A percentile compares a stretch with the other conserved stretches of the same genome.
These are phyloP conservation scores for Nezara viridula DNA, from an alignment of 2,888 invertebrate species.

Conservation along the genomic window DNA sequence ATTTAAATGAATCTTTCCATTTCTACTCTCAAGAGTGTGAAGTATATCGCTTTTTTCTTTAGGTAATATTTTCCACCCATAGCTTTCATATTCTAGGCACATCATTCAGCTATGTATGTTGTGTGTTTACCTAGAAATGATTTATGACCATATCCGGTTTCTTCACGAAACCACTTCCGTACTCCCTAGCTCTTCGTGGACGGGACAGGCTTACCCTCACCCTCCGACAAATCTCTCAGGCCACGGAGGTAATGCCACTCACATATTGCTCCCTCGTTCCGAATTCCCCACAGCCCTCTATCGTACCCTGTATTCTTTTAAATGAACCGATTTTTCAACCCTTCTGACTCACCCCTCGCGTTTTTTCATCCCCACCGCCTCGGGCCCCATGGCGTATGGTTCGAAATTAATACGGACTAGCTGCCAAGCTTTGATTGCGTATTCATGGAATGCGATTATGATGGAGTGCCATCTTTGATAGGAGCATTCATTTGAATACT, in stretches of 20 bases:
- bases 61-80: too few relatives aligned
- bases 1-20: too few relatives aligned
- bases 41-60: too few relatives aligned
- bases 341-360: slow-evolving; percentile 57
- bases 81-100: background rate
- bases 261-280: slow-evolving; percentile 16
- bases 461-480: slow-evolving; percentile 15
- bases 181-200: slow-evolving; percentile 12
- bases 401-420: slow-evolving; percentile 40
- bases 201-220: background rate
- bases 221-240: background rate
- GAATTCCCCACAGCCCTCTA: slow-evolving; percentile 55
- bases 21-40: too few relatives aligned
- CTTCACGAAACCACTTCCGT: background rate
- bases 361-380: slow-evolving; percentile 6
- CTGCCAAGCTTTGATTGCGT: slow-evolving; percentile 37
- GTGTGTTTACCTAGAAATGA: background rate
- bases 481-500: slow-evolving; percentile 36
- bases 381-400: background rate
- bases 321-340: slow-evolving; percentile 57
- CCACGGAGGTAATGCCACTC: slow-evolving; percentile 27
- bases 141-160: background rate
- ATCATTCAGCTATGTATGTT: background rate
- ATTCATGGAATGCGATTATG: slow-evolving; percentile 49
- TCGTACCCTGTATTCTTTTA: slow-evolving; percentile 47